phyloP scores from a whole-genome alignment of 2,113 vertebrate species.

The Colistium nudipinnis region DNA sequence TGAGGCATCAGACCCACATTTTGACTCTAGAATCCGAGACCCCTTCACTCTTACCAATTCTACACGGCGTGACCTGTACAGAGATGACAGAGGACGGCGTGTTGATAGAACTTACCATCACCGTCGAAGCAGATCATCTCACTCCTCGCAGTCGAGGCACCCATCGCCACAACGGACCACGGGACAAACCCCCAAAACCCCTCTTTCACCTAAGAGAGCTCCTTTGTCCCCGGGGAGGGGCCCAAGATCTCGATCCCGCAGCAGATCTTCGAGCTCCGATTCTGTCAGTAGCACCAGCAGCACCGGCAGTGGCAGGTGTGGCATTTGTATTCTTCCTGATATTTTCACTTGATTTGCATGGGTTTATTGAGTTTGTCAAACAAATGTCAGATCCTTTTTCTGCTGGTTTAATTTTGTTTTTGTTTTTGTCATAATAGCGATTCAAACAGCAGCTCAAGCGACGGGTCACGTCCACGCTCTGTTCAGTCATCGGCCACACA shows the following conservation, averaged over 20 bases:
- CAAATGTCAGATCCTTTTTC: constrained; percentile 1
- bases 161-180: constrained; percentile 93
- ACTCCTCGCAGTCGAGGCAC: constrained; percentile 98
- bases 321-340: constrained; percentile 6
- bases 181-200: constrained; percentile 89
- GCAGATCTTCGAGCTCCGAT: constrained; percentile 95
- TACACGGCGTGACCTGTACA: constrained; percentile 95
- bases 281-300: constrained; percentile 98
- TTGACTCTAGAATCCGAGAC: constrained; percentile 93
- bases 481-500: constrained; percentile 95
- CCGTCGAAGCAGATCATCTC: constrained; percentile 94
- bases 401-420: not conserved
- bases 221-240: constrained; percentile 79
- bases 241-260: constrained; percentile 87
- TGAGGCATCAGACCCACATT: constrained; percentile 94
- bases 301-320: constrained; percentile 96
- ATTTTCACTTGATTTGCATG: not conserved
- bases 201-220: constrained; percentile 90
- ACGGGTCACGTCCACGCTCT: constrained; percentile 92
- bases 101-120: constrained; percentile 95
- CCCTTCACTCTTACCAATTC: constrained; percentile 94
- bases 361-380: not conserved
- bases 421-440: constrained; percentile 82
- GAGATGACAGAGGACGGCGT: constrained; percentile 90
- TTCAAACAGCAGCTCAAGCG: constrained; percentile 97